Evolutionary conservation across 2,797 vertebrate species (phyloP).

Genomic region (Ceryle rudis): DNA sequence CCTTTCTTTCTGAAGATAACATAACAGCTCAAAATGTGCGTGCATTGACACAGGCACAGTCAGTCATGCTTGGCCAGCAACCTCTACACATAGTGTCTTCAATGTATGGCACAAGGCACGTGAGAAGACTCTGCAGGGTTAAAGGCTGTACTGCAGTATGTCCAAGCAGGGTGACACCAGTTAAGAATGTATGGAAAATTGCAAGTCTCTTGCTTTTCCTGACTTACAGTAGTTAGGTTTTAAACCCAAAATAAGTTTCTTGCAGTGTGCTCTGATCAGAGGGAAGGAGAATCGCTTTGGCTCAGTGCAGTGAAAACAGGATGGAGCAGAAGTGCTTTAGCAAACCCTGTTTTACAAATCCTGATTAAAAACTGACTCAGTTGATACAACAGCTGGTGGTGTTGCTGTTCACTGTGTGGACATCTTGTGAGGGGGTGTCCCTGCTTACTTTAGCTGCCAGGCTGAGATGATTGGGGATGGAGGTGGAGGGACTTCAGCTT

Average conservation of each 20-base stretch:
- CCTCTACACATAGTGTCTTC: neutral
- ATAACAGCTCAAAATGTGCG: neutral
- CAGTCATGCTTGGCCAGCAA: neutral
- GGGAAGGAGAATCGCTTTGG: neutral
- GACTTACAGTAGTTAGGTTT: neutral
- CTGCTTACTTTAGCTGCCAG: neutral
- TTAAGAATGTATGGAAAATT: neutral
- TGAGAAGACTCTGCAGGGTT: neutral
- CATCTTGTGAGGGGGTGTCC: neutral
- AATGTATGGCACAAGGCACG: accelerated
- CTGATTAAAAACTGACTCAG: neutral
- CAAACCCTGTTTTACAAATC: neutral
- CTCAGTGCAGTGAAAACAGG: neutral
- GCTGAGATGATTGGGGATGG: neutral
- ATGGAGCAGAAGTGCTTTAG: neutral
- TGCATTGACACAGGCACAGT: neutral
- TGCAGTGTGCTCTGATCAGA: neutral
- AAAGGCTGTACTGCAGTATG: neutral
- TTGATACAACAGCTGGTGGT: neutral
- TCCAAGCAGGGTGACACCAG: neutral
- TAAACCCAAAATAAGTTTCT: neutral
- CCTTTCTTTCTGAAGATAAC: neutral
- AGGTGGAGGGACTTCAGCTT: neutral
- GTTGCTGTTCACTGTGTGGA: neutral
- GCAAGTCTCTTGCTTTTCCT: neutral